Percentiles rank a stretch among this genome's conserved stretches.
These are phyloP conservation scores for Acholoe squamosa DNA, from an alignment of 2,888 invertebrate genomes.

Conservation along the genomic window DNA sequence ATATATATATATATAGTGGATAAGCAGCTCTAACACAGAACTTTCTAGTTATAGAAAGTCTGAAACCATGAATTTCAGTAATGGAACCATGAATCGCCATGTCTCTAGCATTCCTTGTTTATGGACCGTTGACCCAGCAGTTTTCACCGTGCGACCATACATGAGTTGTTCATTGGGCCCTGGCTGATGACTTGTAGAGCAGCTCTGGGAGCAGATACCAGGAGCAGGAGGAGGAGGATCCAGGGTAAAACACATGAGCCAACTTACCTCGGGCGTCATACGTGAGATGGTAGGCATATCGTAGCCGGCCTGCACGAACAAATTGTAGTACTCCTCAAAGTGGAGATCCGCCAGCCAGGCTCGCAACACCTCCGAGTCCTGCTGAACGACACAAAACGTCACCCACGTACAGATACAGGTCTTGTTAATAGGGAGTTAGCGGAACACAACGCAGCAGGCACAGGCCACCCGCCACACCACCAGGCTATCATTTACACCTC, in stretches of 20 bases:
- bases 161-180: too few species aligned
- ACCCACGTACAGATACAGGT: conserved; percentile 54
- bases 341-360: conserved; percentile 96
- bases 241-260: neutral
- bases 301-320: conserved; percentile 97
- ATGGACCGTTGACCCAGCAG: too few species aligned
- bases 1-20: too few species aligned
- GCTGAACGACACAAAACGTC: conserved; percentile 63
- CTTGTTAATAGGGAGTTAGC: conserved; percentile 49
- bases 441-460: conserved; percentile 43
- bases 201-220: neutral
- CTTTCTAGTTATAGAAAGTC: too few species aligned
- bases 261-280: conserved; percentile 95
- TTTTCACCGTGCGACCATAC: too few species aligned
- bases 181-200: too few species aligned
- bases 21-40: too few species aligned
- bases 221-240: neutral
- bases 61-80: too few species aligned
- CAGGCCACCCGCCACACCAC: conserved; percentile 54
- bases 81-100: too few species aligned
- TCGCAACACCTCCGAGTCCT: conserved; percentile 95
- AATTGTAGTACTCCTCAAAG: conserved; percentile 96
- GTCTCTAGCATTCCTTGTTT: too few species aligned
- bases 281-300: conserved; percentile 98
- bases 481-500: neutral